Percentiles rank a stretch among this genome's conserved stretches.
These are phyloP conservation scores for Struthidea cinerea DNA, from an alignment of 2,113 vertebrate species.

Conservation along the genomic window DNA sequence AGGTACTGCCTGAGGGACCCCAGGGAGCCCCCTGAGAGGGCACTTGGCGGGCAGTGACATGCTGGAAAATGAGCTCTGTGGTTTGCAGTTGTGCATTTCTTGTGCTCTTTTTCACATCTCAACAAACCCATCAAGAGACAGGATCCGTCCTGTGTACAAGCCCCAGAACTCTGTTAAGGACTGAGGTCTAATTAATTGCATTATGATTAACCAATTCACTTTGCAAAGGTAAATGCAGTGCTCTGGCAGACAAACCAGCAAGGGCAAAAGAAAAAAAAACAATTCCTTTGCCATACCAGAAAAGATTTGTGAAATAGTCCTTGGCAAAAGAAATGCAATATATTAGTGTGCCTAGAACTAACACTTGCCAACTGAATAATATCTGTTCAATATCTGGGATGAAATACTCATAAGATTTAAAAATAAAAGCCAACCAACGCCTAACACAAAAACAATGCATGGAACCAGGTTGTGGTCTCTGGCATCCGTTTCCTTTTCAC, in stretches of 20 bases:
- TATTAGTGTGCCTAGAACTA: not conserved
- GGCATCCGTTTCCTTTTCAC: too few species aligned
- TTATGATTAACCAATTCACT: not conserved
- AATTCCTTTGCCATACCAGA: not conserved
- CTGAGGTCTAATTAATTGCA: not conserved
- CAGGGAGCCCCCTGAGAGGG: rapidly evolving
- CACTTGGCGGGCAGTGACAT: rapidly evolving
- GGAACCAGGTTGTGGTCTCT: not conserved
- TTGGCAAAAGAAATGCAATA: not conserved
- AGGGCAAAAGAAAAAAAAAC: not conserved
- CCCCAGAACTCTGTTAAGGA: not conserved
- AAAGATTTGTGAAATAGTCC: not conserved
- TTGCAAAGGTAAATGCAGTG: not conserved
- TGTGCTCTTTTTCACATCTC: not conserved
- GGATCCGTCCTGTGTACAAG: not conserved
- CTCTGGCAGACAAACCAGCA: not conserved
- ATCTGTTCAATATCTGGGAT: not conserved
- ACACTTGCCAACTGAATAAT: not conserved
- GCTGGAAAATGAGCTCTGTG: not conserved
- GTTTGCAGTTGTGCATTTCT: rapidly evolving
- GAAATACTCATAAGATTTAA: not conserved
- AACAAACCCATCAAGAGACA: rapidly evolving
- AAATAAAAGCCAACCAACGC: not conserved
- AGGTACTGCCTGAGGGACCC: constrained; percentile 9
- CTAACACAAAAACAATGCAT: rapidly evolving